Base-by-base conservation (phyloP, 37 sponge, comb jelly and placozoan genomes). In the Petrosia ficiformis region DNA sequence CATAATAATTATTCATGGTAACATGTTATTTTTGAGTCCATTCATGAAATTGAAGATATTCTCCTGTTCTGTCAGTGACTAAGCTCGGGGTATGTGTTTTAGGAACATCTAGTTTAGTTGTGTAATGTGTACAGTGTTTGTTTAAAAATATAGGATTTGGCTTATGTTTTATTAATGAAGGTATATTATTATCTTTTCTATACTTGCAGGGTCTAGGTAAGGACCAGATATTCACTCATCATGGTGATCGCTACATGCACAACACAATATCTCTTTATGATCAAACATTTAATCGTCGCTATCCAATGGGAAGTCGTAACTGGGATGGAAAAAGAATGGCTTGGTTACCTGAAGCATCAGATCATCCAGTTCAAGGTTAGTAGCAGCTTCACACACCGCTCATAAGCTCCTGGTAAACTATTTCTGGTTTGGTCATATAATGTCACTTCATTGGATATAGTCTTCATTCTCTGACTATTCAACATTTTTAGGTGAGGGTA, bases 341-440 rank as follows among this genome's bases (percentile, higher is more conserved):
- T 31, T 96, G 96, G 96, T 72, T 79, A 4, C 96, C 96, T 36
- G 93, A 96, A 52, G 75, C 72, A 21, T 83, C 86, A 26, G 93
- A 96, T 67, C 66, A 90, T 42, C 93, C 93, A 1, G 26, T 86
- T 3, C 44, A 70, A 63, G 93, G 92, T 90, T 41, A 65, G 44
- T 19, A 37, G 28, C 4, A n/a, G 2, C 26, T 3, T 22, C 66
- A 64, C n/a, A 8, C 32, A 22, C n/a, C 29, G n/a, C 10, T 70
- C 26, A 39, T n/a, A 24, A 30, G 14, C n/a, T n/a, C n/a, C 22
- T 24, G n/a, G n/a, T n/a, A n/a, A n/a, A n/a, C n/a, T n/a, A n/a
- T n/a, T n/a, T n/a, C n/a, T n/a, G n/a, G n/a, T n/a, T n/a, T n/a
- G n/a, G n/a, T n/a, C n/a, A n/a, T n/a, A n/a, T n/a, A n/a, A n/a